Evolutionary conservation across 2,113 vertebrate genomes (phyloP).

Genomic region (Cettia cetti): DNA sequence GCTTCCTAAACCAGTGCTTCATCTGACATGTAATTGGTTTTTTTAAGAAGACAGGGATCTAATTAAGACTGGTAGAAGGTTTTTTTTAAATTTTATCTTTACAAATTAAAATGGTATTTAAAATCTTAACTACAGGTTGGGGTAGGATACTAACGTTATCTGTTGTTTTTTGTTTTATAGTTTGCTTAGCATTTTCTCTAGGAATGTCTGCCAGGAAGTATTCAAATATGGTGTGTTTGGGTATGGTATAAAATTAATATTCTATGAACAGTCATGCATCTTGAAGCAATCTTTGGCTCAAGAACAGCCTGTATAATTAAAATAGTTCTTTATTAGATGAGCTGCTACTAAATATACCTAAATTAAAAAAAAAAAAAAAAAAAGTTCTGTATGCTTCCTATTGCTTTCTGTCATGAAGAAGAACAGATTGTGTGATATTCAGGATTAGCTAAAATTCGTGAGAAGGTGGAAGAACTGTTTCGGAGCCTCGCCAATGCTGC

Average conservation of each 20-base stretch:
- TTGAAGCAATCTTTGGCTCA: neutral
- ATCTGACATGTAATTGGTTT: constrained; percentile 37
- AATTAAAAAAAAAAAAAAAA: neutral
- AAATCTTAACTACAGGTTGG: neutral
- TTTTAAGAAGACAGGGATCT: neutral
- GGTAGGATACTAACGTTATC: neutral
- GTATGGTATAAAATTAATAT: neutral
- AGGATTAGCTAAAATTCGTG: neutral
- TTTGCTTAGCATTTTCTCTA: neutral
- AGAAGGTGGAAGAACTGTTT: neutral
- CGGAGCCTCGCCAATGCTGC: neutral
- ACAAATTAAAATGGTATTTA: neutral
- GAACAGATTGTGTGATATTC: neutral
- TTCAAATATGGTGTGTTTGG: neutral
- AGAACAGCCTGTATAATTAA: neutral
- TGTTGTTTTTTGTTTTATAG: neutral
- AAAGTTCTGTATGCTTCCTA: neutral
- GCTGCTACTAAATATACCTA: neutral
- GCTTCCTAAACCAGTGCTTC: neutral
- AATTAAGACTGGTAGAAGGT: constrained; percentile 4
- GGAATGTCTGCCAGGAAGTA: neutral
- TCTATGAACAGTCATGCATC: neutral
- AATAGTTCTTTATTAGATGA: neutral
- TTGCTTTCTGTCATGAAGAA: neutral
- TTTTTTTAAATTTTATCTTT: neutral